These are phyloP conservation scores for Petroica traversi DNA, from an alignment of 2,113 vertebrate species.

Conservation along the genomic window DNA sequence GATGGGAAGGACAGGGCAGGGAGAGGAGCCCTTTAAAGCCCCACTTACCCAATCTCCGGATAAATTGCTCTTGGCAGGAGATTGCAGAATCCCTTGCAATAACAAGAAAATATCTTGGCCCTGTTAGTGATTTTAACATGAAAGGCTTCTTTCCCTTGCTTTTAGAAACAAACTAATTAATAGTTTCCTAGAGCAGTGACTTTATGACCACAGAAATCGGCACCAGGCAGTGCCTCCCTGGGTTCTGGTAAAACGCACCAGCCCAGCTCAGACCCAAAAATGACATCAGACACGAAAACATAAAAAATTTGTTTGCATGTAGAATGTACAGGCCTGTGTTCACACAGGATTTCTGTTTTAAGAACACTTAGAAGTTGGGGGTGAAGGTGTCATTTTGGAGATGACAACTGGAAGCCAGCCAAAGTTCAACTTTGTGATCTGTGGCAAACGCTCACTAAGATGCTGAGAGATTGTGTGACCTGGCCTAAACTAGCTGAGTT, in stretches of 20 bases:
- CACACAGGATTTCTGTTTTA: not conserved
- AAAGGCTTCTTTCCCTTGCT: not conserved
- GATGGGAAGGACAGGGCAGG: not conserved
- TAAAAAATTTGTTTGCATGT: accelerated
- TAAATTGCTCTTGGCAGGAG: conserved; percentile 24
- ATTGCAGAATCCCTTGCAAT: conserved; percentile 3
- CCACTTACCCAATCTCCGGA: not conserved
- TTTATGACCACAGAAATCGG: not conserved
- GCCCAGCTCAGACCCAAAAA: not conserved
- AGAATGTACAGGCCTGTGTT: not conserved
- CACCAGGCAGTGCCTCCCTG: not conserved
- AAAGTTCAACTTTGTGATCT: not conserved
- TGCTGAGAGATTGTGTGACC: not conserved
- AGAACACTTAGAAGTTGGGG: not conserved
- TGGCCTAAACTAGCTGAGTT: not conserved
- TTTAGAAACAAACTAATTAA: conserved; percentile 5
- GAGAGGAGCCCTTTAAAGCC: not conserved
- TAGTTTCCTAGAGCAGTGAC: not conserved
- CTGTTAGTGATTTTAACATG: not conserved
- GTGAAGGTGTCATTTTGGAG: not conserved
- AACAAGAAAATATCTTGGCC: conserved; percentile 2
- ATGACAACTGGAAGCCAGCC: not conserved
- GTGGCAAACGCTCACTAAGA: not conserved
- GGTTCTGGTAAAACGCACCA: not conserved
- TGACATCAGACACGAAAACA: accelerated